Base-by-base conservation (phyloP, 2,113 vertebrate genomes). In the Hippocampus comes region DNA sequence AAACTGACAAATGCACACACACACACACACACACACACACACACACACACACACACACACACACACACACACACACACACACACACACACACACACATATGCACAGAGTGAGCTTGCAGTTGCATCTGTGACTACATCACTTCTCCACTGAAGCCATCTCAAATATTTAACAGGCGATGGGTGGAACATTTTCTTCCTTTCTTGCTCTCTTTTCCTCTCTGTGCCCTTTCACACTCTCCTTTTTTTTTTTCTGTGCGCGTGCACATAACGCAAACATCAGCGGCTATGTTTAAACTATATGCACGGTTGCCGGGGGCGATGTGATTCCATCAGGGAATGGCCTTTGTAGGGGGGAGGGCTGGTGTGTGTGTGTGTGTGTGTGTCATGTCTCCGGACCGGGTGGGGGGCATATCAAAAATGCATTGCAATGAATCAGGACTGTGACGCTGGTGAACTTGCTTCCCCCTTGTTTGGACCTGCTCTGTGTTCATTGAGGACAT, bases 91-190 rank as follows among this genome's bases (percentile, higher is more conserved):
- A 66, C 34, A 38, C 34, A 38, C 34, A 38, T 5, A 6, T 38
- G 34, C 34, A 5, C 65, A 63, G 43, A 46, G 43, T 51, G 41
- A 64, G 76, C 81, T 85, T 82, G 83, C 87, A 78, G 74, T 81
- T 76, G 78, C 60, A 75, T 82, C 82, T 87, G 82, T 76, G 83
- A 84, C 84, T 88, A 80, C 86, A 88, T 89, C 87, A 81, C 84
- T 77, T 79, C 82, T 86, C 78, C 77, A 84, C 87, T 87, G 84
- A 83, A 88, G 87, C 78, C 87, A 86, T 66, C 86, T 91, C 83
- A 90, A 91, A 91, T 90, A 90, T 91, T 91, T 89, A 91, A 85
- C 81, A 91, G 89, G 82, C 86, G 63, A 80, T 84, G 80, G 83
- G 81, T 38, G 81, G 55, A 84, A 87, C 84, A 87, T 86, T 85